A percentile compares a stretch with the other conserved stretches of the same genome.
Conservation (phyloP, 2,113 vertebrate species). For the Heloderma charlesbogerti region DNA sequence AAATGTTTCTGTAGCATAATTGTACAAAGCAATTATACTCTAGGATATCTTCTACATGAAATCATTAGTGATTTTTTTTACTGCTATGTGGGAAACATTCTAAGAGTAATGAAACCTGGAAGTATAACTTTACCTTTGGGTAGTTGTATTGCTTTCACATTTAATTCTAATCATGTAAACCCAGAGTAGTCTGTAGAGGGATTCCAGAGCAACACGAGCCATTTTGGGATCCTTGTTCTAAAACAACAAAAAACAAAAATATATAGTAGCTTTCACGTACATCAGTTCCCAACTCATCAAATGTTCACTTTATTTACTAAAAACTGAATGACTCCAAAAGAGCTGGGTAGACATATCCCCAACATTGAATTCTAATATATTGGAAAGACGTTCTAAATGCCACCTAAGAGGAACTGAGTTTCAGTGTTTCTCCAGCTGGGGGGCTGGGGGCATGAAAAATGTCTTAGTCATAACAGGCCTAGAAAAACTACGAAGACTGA, state of each 20-base stretch:
- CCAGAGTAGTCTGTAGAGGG: conserved; percentile 96
- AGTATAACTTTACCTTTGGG: conserved; percentile 88
- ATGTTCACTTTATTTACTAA: not conserved
- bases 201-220: conserved; percentile 98
- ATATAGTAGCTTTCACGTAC: conserved; percentile 33
- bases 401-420: not conserved
- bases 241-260: conserved; percentile 43
- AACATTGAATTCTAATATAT: not conserved
- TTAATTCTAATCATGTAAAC: conserved; percentile 99
- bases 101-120: not conserved
- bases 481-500: not conserved
- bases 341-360: not conserved
- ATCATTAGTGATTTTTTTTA: not conserved
- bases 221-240: conserved; percentile 99
- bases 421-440: not conserved
- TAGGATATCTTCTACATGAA: not conserved
- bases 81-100: not conserved
- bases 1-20: not conserved
- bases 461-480: not conserved
- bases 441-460: not conserved
- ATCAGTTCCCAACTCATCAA: not conserved
- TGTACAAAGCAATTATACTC: not conserved
- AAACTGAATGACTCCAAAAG: not conserved
- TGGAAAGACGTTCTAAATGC: not conserved
- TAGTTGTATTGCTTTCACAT: conserved; percentile 99